Base-by-base conservation (phyloP, 2,113 vertebrate genomes). In the Gymnarchus niloticus region DNA sequence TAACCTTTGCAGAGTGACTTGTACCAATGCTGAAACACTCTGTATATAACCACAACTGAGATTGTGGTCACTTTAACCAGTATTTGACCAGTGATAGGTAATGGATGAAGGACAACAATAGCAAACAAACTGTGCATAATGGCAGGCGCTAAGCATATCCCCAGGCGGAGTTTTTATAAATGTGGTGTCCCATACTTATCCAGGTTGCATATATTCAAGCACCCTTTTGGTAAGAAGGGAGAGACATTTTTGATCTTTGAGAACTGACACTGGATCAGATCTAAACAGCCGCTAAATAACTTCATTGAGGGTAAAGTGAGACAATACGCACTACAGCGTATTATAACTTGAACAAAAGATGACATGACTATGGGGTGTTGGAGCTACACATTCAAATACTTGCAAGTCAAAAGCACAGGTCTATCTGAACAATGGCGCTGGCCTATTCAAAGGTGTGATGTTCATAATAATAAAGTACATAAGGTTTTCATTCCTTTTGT, bases 401-500 rank as follows among this genome's bases (percentile, higher is more conserved):
- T 65, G 7, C 8, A 1, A 83, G 9, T 25, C 82, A 59, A 10
- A 59, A 59, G 46, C 48, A 83, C 82, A 57, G 41, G 82, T 37
- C 33, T 33, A 56, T 37, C 56, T 44, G 82, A 83, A 59, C 82
- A 57, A 83, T 83, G 37, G 54, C n/a, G 5, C 28, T 59, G 54
- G 49, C 37, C 28, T 59, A 23, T 59, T 83, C 33, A 83, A 51
- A 82, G 51, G 80, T 54, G 49, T n/a, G 54, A 25, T 19, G 80
- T 3, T 17, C 41, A 17, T 83, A 83, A 57, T 83, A 59, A 83
- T 59, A 14, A 44, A 59, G 82, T n/a, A 83, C 82, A 59, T 33
- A 83, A 10, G 33, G 56, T 23, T 56, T 82, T 82, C 25, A 19
- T 52, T 10, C 37, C 80, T 19, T 82, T 54, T 82, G 25, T 54